Evolutionary conservation across 2,113 vertebrate genomes (phyloP).

Genomic region (Stegostoma tigrinum): DNA sequence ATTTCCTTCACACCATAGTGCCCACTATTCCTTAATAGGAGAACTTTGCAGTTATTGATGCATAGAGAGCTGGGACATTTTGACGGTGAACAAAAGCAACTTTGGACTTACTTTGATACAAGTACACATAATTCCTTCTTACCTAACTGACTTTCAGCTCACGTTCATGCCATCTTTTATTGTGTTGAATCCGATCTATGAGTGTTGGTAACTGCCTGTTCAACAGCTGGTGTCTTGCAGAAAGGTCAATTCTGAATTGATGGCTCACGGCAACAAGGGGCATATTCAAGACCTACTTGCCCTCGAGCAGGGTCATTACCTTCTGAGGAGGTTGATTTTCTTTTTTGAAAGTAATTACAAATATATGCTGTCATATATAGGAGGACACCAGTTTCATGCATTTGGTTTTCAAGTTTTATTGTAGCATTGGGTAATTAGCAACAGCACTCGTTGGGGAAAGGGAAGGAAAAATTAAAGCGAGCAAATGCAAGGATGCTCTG

Average conservation of each 20-base stretch:
- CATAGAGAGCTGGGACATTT: not conserved
- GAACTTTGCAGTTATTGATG: not conserved
- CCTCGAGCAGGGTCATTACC: no score
- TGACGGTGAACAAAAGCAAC: not conserved
- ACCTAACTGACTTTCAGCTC: not conserved
- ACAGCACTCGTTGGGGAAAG: not conserved
- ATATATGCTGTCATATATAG: not conserved
- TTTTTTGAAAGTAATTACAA: no score
- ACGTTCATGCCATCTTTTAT: not conserved
- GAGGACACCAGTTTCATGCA: not conserved
- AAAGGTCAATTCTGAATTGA: not conserved
- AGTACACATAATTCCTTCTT: not conserved
- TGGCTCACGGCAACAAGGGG: not conserved
- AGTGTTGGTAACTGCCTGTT: not conserved
- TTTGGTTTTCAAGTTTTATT: not conserved
- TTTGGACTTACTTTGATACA: not conserved
- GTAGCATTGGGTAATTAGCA: not conserved
- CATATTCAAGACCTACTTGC: no score
- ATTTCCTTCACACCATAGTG: not conserved
- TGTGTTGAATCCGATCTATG: not conserved
- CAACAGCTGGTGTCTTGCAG: not conserved
- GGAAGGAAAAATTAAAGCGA: not conserved
- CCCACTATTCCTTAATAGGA: not conserved
- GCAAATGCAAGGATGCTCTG: not conserved
- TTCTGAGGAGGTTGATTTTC: no score